Conservation (phyloP, 2,797 vertebrate genomes). For the Sebastes kiyomatsui region DNA sequence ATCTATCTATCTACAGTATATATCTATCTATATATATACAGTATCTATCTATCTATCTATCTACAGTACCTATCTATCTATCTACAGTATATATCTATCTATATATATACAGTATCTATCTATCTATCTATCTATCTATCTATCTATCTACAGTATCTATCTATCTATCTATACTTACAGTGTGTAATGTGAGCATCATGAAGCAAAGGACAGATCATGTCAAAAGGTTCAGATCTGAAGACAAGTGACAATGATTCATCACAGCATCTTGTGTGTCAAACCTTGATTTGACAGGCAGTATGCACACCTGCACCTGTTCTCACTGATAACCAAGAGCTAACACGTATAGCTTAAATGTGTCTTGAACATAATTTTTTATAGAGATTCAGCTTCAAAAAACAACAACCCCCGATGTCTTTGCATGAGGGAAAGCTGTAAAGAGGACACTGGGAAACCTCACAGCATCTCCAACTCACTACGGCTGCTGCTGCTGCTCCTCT, state of each 20-base stretch:
- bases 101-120: neutral
- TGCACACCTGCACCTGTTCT: conserved; percentile 34
- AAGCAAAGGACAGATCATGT: neutral
- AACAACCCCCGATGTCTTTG: neutral
- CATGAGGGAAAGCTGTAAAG: neutral
- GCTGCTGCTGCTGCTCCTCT: conserved; percentile 2
- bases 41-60: too few relatives aligned
- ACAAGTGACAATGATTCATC: conserved; percentile 9
- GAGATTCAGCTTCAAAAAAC: neutral
- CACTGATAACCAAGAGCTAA: neutral
- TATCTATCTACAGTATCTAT: too few relatives aligned
- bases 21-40: too few relatives aligned
- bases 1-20: neutral
- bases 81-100: neutral
- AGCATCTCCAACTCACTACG: conserved; percentile 39
- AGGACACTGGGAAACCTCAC: neutral
- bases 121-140: too few relatives aligned
- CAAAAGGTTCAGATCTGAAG: neutral
- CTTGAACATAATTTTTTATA: neutral
- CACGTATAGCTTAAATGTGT: neutral
- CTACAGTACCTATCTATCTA: neutral
- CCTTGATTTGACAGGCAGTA: conserved; percentile 44
- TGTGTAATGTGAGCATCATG: neutral
- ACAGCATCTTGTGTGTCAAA: conserved; percentile 13
- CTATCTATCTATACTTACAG: neutral